Evolutionary conservation across 2,797 vertebrate species (phyloP).

Genomic region (Loris lydekkerianus): DNA sequence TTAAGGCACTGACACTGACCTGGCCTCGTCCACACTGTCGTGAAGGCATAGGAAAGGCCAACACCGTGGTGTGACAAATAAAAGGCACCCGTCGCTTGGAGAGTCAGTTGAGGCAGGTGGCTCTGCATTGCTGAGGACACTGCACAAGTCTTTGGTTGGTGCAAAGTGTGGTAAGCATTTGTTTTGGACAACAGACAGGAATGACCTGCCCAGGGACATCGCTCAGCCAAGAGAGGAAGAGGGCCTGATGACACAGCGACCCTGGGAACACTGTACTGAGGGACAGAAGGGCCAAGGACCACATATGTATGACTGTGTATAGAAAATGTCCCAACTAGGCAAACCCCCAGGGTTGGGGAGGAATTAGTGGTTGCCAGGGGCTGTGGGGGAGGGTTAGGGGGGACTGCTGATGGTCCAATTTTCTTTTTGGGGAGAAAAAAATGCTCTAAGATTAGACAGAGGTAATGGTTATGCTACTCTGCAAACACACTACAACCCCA

Average conservation of each 20-base stretch:
- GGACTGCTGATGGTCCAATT: rapidly evolving
- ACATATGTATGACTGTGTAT: rapidly evolving
- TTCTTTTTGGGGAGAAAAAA: not conserved
- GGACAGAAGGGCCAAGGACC: rapidly evolving
- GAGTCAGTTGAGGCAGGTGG: rapidly evolving
- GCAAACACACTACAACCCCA: not conserved
- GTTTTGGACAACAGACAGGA: not conserved
- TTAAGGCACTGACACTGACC: rapidly evolving
- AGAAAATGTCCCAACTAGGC: no score
- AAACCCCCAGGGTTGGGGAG: not conserved
- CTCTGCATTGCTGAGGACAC: rapidly evolving
- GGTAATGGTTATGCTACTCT: rapidly evolving
- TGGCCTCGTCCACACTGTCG: rapidly evolving
- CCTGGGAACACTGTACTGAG: rapidly evolving
- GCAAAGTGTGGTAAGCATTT: rapidly evolving
- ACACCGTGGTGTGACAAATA: rapidly evolving
- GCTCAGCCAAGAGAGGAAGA: rapidly evolving
- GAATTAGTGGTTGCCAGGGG: not conserved
- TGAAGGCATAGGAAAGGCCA: rapidly evolving
- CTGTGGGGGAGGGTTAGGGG: not conserved
- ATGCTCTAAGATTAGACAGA: not conserved
- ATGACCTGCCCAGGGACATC: not conserved
- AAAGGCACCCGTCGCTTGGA: rapidly evolving
- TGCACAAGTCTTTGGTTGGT: not conserved
- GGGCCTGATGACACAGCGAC: rapidly evolving